Base-by-base conservation (phyloP, 2,888 invertebrate genomes). In the Dimorphilus gyrociliatus region DNA sequence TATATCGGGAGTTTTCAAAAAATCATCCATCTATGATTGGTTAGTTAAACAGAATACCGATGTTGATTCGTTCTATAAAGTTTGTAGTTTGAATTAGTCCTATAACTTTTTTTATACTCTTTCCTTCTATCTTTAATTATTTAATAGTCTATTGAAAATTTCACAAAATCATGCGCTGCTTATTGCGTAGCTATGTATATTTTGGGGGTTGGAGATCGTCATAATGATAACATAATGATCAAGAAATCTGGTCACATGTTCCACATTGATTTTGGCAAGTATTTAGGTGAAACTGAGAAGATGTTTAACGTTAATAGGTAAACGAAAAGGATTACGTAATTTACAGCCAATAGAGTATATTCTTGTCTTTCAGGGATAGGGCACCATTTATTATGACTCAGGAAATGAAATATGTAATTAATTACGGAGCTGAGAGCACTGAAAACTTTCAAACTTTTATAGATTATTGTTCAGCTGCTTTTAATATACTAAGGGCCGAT, bases 321-420 rank as follows among this genome's bases (percentile, higher is more conserved):
- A 47, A 35, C 37, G n/a, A n/a, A n/a, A n/a, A n/a, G n/a, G n/a
- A n/a, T n/a, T n/a, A n/a, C n/a, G n/a, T n/a, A n/a, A n/a, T n/a
- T n/a, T n/a, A n/a, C n/a, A n/a, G n/a, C n/a, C n/a, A n/a, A n/a
- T n/a, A n/a, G n/a, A n/a, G n/a, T n/a, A n/a, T n/a, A 29, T 12
- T 13, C 5, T 8, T n/a, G 1, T 30, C 5, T 38, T 42, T 3
- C 48, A 84, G 92, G 49, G 97, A 97, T 65, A 80, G 97, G 8
- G 82, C 86, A 0, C 92, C 94, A 0, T 97, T 97, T 67, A 90
- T 97, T 1, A 64, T 97, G 33, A 97, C 97, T 0, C 81, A 85
- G 17, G 97, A 99, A 60, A 97, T 99, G 97, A 92, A 82, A 4
- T 94, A 88, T 64, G 94, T 97, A n/a, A 97, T 99, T 51, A 92